Conservation (phyloP, 2,113 vertebrate species). For the Amphilophus citrinellus region DNA sequence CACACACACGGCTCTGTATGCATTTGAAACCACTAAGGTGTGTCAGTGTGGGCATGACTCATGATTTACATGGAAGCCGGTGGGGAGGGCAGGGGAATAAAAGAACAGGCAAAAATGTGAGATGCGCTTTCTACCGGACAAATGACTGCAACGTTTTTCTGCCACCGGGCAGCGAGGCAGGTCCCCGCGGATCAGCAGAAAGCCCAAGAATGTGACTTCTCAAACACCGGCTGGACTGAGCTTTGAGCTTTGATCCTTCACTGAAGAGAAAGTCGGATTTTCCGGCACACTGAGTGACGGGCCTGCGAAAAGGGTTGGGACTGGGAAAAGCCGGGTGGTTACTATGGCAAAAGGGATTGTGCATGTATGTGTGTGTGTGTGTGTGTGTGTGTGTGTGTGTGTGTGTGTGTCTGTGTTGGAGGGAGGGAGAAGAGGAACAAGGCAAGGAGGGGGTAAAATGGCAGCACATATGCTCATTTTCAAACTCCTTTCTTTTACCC, state of each 20-base stretch:
- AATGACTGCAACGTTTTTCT: conserved; percentile 31
- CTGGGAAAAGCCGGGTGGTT: conserved; percentile 55
- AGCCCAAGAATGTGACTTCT: conserved; percentile 69
- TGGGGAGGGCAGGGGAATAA: not conserved
- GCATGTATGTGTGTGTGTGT: conserved; percentile 17
- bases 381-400: conserved; percentile 27
- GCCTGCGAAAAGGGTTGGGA: conserved; percentile 30
- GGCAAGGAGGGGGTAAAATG: not conserved
- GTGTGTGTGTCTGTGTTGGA: conserved; percentile 4
- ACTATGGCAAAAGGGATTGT: conserved; percentile 51
- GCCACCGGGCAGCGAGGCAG: conserved; percentile 11
- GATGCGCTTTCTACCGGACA: conserved; percentile 26
- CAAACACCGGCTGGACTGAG: conserved; percentile 39
- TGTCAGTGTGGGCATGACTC: conserved; percentile 31
- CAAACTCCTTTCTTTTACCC: conserved; percentile 45
- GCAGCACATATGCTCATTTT: conserved; percentile 53
- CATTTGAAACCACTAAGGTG: conserved; percentile 41
- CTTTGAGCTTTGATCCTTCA: conserved; percentile 71
- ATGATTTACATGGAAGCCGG: conserved; percentile 31
- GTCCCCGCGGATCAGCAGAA: conserved; percentile 48
- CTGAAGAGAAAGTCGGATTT: conserved; percentile 74
- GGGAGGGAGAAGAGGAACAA: conserved; percentile 3
- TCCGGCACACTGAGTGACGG: conserved; percentile 71
- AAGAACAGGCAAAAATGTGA: not conserved
- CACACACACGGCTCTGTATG: conserved; percentile 13